Percentiles rank a stretch among this genome's conserved stretches.
Evolutionary conservation across 2,113 vertebrate species (phyloP).

Genomic region (Mustela nigripes): DNA sequence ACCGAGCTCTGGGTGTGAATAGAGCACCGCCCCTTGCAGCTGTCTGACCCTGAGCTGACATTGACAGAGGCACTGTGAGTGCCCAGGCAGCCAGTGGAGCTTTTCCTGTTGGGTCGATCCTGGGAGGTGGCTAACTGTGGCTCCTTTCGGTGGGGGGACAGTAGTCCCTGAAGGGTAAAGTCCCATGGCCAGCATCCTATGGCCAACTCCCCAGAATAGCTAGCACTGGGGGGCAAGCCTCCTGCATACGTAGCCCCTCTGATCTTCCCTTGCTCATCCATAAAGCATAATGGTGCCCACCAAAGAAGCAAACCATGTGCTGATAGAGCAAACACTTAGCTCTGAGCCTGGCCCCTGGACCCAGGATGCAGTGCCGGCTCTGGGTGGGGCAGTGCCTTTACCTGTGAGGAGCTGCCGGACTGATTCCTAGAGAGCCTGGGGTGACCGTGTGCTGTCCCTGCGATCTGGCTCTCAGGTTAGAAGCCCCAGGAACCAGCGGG

Average conservation of each 20-base stretch:
- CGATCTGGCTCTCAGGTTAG: neutral
- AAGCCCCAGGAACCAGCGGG: neutral
- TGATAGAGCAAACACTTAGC: neutral
- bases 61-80: accelerated
- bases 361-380: neutral
- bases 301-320: neutral
- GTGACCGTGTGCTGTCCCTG: neutral
- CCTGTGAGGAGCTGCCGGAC: neutral
- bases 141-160: neutral
- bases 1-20: neutral
- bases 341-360: neutral
- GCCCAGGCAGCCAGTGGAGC: neutral
- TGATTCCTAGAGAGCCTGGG: neutral
- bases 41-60: neutral
- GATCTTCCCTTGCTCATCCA: no score
- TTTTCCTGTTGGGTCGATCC: neutral
- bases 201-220: neutral
- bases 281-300: neutral
- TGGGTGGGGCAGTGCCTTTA: accelerated
- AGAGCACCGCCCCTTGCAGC: neutral
- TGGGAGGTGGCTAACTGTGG: neutral
- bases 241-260: neutral
- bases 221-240: neutral
- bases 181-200: accelerated
- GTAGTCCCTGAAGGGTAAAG: neutral